Base-by-base conservation (phyloP, 2,888 invertebrate species). In the Hydriomena furcata region DNA sequence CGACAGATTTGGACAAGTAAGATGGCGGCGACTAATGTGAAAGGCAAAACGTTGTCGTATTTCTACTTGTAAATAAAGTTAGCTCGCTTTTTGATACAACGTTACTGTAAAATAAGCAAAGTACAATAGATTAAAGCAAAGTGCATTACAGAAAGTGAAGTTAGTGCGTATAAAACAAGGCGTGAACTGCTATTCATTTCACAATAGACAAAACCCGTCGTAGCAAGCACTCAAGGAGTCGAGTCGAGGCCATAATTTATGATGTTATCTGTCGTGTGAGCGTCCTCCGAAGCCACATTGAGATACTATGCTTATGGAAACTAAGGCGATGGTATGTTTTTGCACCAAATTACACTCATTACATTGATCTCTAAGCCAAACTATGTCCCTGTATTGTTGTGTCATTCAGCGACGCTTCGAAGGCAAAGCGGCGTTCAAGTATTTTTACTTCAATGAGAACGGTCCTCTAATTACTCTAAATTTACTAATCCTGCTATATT, bases 1-100 rank as follows among this genome's bases (percentile, higher is more conserved):
- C 71, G 76, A 85, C 79, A 32, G 27, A 80, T 84, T 83, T 83
- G 40, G 84, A 85, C 87, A 89, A 87, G 89, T 92, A 92, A 92
- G 91, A 93, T 93, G 93, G 93, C 93, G 92, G 91, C 91, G 83
- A 85, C 86, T 91, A 92, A 92, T 93, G 93, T 92, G 92, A 91
- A 92, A 92, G 92, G 92, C 88, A 89, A 91, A 89, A 91, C 91
- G 87, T 89, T 90, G 87, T 90, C 84, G 69, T 82, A 86, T 78
- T 84, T 82, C 75, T 72, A 79, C 76, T 88, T 88, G 88, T 90
- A 90, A 90, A 90, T 89, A 90, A 82, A 85, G 83, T 80, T 76
- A 79, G 28, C 71, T 74, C 76, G 71, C 75, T 75, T 66, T 73
- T 69, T 75, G 60, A 74, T 81, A 74, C 71, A 71, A 67, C 71